Conservation (phyloP, 2,888 invertebrate genomes). For the Ochropleura plecta region DNA sequence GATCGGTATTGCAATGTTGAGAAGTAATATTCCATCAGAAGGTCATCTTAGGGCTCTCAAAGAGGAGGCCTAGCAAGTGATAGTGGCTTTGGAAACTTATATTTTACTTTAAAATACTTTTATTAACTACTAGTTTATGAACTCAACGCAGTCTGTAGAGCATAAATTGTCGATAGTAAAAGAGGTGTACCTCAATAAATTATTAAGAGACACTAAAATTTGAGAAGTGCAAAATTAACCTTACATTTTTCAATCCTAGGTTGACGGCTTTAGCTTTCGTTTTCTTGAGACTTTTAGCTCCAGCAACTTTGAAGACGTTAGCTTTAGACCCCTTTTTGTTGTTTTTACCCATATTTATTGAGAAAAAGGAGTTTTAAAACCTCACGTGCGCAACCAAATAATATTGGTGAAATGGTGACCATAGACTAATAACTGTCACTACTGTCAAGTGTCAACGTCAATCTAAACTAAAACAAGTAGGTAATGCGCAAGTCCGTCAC, state of each 20-base stretch:
- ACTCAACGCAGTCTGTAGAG: neutral
- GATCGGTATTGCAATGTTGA: neutral
- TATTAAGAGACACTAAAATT: neutral
- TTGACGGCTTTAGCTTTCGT: constrained; percentile 86
- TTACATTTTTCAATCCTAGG: constrained; percentile 86
- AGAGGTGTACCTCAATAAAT: neutral
- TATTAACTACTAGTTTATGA: neutral
- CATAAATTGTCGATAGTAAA: neutral
- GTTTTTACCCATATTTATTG: constrained; percentile 81
- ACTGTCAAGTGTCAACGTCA: neutral
- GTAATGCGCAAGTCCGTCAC: neutral
- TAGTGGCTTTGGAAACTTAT: neutral
- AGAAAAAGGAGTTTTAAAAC: neutral
- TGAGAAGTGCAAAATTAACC: constrained; percentile 45
- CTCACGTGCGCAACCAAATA: constrained; percentile 26
- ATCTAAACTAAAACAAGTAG: neutral
- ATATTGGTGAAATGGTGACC: neutral
- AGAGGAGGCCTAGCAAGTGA: neutral
- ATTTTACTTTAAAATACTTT: neutral
- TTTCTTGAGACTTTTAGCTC: constrained; percentile 88
- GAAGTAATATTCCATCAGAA: neutral
- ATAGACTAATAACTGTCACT: no score
- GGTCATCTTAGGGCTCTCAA: neutral
- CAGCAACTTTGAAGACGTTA: constrained; percentile 87
- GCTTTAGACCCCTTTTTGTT: constrained; percentile 83